These are phyloP conservation scores for Maniola hyperantus DNA, from an alignment of 2,888 invertebrate species.

Conservation along the genomic window DNA sequence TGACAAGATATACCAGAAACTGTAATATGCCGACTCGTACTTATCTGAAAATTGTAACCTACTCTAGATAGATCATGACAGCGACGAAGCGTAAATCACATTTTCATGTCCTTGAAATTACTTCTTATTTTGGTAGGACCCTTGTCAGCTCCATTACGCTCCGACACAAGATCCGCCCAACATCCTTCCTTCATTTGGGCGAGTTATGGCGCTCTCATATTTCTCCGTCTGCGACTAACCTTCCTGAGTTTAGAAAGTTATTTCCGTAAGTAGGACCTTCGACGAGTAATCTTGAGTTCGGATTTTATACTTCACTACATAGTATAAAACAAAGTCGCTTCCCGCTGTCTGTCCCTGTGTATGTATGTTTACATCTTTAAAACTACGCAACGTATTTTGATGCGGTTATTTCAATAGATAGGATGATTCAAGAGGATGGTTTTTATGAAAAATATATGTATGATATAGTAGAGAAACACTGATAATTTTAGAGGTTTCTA, in stretches of 20 bases:
- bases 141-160: slow-evolving; percentile 79
- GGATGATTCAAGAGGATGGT: no score
- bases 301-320: no score
- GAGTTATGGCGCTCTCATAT: slow-evolving; percentile 74
- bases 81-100: slow-evolving; percentile 71
- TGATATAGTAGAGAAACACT: no score
- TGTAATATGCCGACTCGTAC: no score
- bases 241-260: slow-evolving; percentile 17
- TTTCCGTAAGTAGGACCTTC: slow-evolving; percentile 1
- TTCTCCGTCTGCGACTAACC: slow-evolving; percentile 42
- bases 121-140: slow-evolving; percentile 74
- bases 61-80: slow-evolving; percentile 5
- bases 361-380: no score
- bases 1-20: no score
- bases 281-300: neutral
- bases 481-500: no score
- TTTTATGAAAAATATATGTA: no score
- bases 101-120: slow-evolving; percentile 67
- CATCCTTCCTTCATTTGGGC: slow-evolving; percentile 66
- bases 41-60: neutral
- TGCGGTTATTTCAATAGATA: no score
- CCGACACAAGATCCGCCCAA: slow-evolving; percentile 61
- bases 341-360: no score
- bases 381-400: no score
- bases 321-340: no score